Evolutionary conservation across 2,113 vertebrate species (phyloP).

Genomic region (Zootoca vivipara): DNA sequence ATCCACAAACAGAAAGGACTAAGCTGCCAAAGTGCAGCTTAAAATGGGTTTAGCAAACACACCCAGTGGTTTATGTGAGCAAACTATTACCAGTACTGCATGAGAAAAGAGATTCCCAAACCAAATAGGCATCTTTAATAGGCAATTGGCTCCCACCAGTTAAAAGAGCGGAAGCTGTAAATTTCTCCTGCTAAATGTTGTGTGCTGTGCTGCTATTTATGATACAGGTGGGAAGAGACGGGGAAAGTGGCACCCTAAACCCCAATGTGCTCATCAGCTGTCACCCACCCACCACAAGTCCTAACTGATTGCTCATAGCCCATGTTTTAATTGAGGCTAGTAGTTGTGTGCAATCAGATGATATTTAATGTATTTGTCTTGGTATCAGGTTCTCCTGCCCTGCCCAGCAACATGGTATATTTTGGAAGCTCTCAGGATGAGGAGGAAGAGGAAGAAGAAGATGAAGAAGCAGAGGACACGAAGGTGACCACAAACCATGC

Average conservation of each 20-base stretch:
- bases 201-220: not conserved
- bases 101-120: not conserved
- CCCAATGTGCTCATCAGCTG: not conserved
- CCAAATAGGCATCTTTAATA: not conserved
- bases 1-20: not conserved
- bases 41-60: not conserved
- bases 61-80: not conserved
- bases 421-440: constrained; percentile 99
- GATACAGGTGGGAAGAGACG: too few species aligned
- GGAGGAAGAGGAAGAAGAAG: constrained; percentile 91
- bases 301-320: constrained; percentile 57
- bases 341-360: constrained; percentile 19
- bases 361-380: constrained; percentile 46
- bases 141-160: not conserved
- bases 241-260: not conserved
- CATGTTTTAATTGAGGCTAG: constrained; percentile 54
- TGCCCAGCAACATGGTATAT: constrained; percentile 96
- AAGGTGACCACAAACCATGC: constrained; percentile 82
- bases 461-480: constrained; percentile 83
- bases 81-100: not conserved
- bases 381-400: constrained; percentile 88
- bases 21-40: not conserved
- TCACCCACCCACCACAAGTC: not conserved
- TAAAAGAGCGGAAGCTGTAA: not conserved
- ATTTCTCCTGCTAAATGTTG: not conserved